Percentiles rank a stretch among this genome's conserved stretches.
phyloP scores from a whole-genome alignment of 1,140 invertebrate species.

The Cepaea nemoralis region DNA sequence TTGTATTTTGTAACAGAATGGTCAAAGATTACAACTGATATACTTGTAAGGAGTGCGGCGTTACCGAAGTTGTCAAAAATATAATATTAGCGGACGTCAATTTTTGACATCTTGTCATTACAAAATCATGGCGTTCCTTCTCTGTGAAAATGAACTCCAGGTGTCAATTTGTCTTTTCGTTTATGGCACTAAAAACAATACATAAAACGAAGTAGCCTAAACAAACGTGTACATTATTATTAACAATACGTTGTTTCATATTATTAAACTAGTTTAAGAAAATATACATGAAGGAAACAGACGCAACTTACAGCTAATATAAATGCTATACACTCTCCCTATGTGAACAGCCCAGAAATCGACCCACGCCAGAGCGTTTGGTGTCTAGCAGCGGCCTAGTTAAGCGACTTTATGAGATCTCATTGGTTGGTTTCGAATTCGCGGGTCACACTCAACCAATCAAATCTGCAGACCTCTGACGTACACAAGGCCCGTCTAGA shows the following conservation, averaged over 20 bases:
- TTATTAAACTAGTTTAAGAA: neutral
- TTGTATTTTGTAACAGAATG: neutral
- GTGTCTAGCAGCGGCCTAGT: conserved; percentile 12
- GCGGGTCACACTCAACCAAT: conserved; percentile 25
- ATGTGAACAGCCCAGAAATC: neutral
- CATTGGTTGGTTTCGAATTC: conserved; percentile 39
- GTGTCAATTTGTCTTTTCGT: neutral
- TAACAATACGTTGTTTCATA: neutral
- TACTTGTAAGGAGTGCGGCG: neutral
- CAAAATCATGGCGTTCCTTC: conserved; percentile 54
- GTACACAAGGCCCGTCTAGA: neutral
- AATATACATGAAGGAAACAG: neutral
- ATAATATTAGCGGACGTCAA: conserved; percentile 28
- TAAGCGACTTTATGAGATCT: neutral
- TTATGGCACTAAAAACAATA: neutral
- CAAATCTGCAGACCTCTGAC: neutral
- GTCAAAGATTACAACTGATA: neutral
- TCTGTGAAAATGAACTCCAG: conserved; percentile 27
- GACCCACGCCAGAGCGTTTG: conserved; percentile 38
- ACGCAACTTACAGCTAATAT: neutral
- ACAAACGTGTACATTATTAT: neutral
- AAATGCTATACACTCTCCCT: neutral
- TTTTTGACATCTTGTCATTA: neutral
- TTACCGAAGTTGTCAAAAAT: neutral
- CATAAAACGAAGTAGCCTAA: neutral